Evolutionary conservation across 2,888 invertebrate species (phyloP), one percentile per base, ranked within the genome.

Genomic region (Noctua fimbriata): DNA sequence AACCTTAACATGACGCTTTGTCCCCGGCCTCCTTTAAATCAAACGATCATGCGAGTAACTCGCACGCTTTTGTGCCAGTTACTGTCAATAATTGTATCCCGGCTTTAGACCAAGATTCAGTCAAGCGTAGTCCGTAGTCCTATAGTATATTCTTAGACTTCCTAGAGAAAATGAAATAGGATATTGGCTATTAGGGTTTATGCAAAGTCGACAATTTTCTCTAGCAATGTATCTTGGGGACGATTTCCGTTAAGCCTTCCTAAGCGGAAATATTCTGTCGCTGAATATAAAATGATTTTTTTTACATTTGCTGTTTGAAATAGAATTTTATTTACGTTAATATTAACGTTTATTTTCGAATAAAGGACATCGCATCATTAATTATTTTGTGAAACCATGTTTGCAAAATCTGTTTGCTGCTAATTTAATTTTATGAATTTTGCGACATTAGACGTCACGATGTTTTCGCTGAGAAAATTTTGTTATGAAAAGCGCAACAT

Each of bases 201-300:
- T 86, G 83, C 69, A 75, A 79, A 82, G 58, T 70, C 69, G 69
- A 69, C 69, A 6, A 79, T 55, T 81, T 76, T 71, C 66, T 47
- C 49, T 28, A 41, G 69, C 58, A 41, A 73, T 97, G 87, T 69
- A 70, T 79, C 76, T 79, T 49, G 63, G n/a, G 52, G 47, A 66
- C 69, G 74, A 84, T 84, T 81, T 84, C 77, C 85, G 67, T 7
- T 52, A 73, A 76, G 70, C 32, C 55, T 81, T 73, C 63, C 47
- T 41, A 0, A 49, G 32, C 69, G 70, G 73, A 81, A 85, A 81
- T 82, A 79, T 73, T 79, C 49, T 16, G 84, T 65, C 44, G 49
- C 2, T 52, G 5, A 9, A 52, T 41, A 73, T 78, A 44, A 52
- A 69, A 55, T 63, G 28, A 72, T 69, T 12, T 21, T 58, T 77